These are phyloP conservation scores for Aphelinus certus DNA, from an alignment of 1,140 invertebrate species.

Conservation along the genomic window DNA sequence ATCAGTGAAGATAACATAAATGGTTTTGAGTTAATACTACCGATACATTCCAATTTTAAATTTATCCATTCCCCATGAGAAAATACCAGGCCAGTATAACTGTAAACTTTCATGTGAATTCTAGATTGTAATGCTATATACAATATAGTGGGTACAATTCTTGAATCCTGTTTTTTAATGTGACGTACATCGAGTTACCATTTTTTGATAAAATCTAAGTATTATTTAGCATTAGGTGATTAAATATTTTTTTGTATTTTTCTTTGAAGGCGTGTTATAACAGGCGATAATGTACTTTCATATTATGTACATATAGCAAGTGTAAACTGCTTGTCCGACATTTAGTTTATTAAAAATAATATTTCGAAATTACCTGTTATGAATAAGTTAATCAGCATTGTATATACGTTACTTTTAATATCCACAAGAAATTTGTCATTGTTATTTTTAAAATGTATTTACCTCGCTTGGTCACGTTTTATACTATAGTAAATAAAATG, in stretches of 20 bases:
- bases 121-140: background rate
- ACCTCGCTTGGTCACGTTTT: conserved; percentile 13
- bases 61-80: background rate
- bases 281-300: conserved; percentile 3
- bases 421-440: conserved; percentile 9
- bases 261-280: background rate
- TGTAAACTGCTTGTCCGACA: conserved; percentile 1
- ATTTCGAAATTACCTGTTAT: conserved; percentile 26
- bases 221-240: conserved; percentile 29
- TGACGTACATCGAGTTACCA: background rate
- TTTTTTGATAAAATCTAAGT: conserved; percentile 26
- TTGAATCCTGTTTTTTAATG: background rate
- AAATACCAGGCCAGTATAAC: conserved; percentile 30
- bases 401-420: conserved; percentile 27
- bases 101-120: conserved; percentile 7
- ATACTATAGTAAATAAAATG: conserved; percentile 12
- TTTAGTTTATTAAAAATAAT: conserved; percentile 12
- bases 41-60: background rate
- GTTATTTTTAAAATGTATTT: conserved; percentile 22
- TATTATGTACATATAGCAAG: conserved; percentile 27
- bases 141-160: too few relatives aligned
- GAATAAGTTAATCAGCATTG: conserved; percentile 17
- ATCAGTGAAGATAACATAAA: conserved; percentile 56
- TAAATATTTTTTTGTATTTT: conserved; percentile 11
- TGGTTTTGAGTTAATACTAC: background rate